A percentile compares a stretch with the other conserved stretches of the same genome.
Evolutionary conservation across 2,797 vertebrate species (phyloP).

Genomic region (Poecilia velifera): DNA sequence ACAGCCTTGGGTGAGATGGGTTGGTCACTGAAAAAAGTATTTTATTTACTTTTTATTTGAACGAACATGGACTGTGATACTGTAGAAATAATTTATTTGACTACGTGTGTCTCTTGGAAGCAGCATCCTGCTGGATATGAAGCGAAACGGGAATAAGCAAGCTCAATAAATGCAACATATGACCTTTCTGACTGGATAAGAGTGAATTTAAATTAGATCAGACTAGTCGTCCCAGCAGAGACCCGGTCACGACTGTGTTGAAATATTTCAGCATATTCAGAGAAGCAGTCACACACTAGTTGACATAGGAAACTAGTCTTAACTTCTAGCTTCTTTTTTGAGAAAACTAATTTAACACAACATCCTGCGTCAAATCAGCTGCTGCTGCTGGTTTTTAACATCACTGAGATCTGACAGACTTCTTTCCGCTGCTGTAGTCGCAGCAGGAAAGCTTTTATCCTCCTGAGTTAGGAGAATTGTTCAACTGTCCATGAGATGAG

Average conservation of each 20-base stretch:
- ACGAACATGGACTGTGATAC: neutral
- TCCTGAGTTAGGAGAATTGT: neutral
- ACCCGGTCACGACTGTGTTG: neutral
- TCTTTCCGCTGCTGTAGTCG: neutral
- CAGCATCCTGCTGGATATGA: neutral
- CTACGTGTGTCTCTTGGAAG: neutral
- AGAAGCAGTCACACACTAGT: neutral
- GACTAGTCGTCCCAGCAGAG: neutral
- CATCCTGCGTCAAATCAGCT: neutral
- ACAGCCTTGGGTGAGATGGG: neutral
- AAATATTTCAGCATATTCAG: neutral
- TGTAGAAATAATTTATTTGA: neutral
- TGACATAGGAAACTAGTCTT: neutral
- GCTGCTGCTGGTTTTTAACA: neutral
- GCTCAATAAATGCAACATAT: neutral
- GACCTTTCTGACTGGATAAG: neutral
- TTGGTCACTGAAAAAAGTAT: neutral
- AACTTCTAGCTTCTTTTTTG: neutral
- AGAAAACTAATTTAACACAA: neutral
- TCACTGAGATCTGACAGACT: neutral
- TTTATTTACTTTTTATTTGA: neutral
- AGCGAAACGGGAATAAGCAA: neutral
- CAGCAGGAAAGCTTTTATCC: conserved; percentile 1
- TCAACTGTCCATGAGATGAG: neutral
- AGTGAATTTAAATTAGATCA: neutral